Base-by-base conservation (phyloP, 2,888 invertebrate species). In the Caenorhabditis uteleia region DNA sequence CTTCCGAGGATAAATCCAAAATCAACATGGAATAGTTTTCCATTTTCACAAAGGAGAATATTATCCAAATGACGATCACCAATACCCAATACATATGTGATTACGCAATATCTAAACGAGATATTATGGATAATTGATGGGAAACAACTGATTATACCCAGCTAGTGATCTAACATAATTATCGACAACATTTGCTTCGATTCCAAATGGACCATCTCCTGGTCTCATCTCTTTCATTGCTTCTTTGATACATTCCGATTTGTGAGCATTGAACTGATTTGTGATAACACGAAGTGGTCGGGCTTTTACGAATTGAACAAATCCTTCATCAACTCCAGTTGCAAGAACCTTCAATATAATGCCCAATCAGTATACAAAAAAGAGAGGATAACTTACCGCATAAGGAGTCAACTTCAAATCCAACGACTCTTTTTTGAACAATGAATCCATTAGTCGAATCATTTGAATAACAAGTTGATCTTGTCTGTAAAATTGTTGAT, bases 391-490 rank as follows among this genome's bases (percentile, higher is more conserved):
- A 33, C 27, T 23, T 10, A 70, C 73, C 29, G 70, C 42, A 36
- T 73, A 73, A 1, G 73, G 73, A 23, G 73, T 73, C 36, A 73
- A 48, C 38, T 94, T 95, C 51, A 99, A 87, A 85, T 99, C 97
- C 54, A 99, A 86, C 85, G 98, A 97, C 85, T 98, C 98, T 75
- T 91, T 88, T 38, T 93, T 87, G 70, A 98, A 85, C 51, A 98
- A 85, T 84, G 84, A 93, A 84, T 99, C 98, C 95, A 99, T 98
- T 14, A 99, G 86, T 0, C 93, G 92, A 36, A 99, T 95, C 88
- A 97, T 97, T 86, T 98, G 97, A 43, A 98, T 86, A 64, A 98
- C 92, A 1, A 98, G 87, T 84, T 98, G 97, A 86, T 98, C 97
- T 85, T 98, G 97, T 2, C 98, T 87, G 44, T 26, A 69, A 49